Evolutionary conservation across 1,140 invertebrate species (phyloP), one percentile per base, ranked within the genome.

Genomic region (Habropoda laboriosa): DNA sequence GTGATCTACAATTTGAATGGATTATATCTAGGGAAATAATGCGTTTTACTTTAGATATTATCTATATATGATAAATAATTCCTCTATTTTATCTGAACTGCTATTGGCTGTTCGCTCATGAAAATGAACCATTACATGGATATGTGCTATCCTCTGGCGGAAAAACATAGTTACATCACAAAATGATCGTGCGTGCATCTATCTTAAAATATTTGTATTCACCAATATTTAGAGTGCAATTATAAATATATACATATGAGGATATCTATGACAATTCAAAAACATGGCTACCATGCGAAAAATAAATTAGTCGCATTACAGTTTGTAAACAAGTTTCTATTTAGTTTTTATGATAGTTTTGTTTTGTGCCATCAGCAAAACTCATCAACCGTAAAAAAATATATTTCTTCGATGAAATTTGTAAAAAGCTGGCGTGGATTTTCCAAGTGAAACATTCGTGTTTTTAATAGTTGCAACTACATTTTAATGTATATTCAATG

Each of bases 221-320:
- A 76, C 40, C 21, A 57, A 76, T 66, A 45, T 67, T 76, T 68
- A 67, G 73, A 40, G 24, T 76, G 63, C 13, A 75, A 66, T 64
- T 53, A 75, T 63, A 75, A 75, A 64, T 78, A 72, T 64, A 66
- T 79, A 70, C 21, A 80, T 73, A 18, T 4, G 16, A 67, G 71
- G 38, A 57, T 84, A 81, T 74, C 68, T 86, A 82, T 85, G 83
- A 86, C 75, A 86, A 82, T 85, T 86, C 72, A 85, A 86, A 85
- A 86, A 85, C 83, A 86, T 86, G 84, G 82, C 84, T 86, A 82
- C 84, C 83, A 85, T 85, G 71, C 82, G 84, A 78, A 85, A 68
- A 75, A 85, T 81, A 67, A 79, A 81, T 86, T 71, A 58, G 55
- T 85, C 79, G 78, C 42, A 81, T 68, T 67, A 66, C 57, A 74